These are phyloP conservation scores for Macrotus californicus DNA, from an alignment of 2,113 vertebrate species.

Conservation along the genomic window DNA sequence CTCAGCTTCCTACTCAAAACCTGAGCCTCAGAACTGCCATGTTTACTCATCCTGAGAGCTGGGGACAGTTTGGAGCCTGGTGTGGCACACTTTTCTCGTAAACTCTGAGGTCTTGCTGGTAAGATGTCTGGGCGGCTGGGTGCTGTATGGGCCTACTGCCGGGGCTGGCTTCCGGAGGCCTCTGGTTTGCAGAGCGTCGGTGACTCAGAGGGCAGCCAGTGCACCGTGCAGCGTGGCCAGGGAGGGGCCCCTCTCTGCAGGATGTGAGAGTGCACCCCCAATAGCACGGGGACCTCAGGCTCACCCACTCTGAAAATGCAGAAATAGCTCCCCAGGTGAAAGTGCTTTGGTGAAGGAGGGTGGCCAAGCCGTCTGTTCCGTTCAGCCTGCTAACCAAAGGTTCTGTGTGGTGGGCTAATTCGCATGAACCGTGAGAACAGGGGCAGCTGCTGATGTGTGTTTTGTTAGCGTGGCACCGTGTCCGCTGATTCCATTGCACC, in stretches of 20 bases:
- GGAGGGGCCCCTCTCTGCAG: neutral
- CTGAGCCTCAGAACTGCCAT: conserved; percentile 1
- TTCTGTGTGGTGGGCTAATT: neutral
- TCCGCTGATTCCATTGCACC: rapidly evolving
- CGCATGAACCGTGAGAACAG: rapidly evolving
- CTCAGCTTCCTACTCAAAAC: conserved; percentile 5
- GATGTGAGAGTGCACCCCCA: neutral
- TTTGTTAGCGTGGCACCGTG: rapidly evolving
- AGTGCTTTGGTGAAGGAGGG: neutral
- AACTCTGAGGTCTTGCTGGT: conserved; percentile 51
- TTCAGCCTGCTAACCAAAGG: neutral
- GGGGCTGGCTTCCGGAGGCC: conserved; percentile 14
- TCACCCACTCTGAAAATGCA: neutral
- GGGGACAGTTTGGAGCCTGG: conserved; percentile 55
- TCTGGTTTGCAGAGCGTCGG: neutral
- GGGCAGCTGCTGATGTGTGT: rapidly evolving
- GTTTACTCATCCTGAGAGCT: conserved; percentile 74
- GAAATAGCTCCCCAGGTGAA: neutral
- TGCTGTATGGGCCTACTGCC: conserved; percentile 6
- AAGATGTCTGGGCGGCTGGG: conserved; percentile 35
- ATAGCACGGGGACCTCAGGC: neutral
- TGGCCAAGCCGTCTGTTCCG: neutral
- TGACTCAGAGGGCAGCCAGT: neutral
- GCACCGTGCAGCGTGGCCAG: rapidly evolving
- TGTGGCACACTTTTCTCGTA: conserved; percentile 53